These are phyloP conservation scores for Struthio camelus DNA, from an alignment of 2,113 vertebrate species.

Conservation along the genomic window DNA sequence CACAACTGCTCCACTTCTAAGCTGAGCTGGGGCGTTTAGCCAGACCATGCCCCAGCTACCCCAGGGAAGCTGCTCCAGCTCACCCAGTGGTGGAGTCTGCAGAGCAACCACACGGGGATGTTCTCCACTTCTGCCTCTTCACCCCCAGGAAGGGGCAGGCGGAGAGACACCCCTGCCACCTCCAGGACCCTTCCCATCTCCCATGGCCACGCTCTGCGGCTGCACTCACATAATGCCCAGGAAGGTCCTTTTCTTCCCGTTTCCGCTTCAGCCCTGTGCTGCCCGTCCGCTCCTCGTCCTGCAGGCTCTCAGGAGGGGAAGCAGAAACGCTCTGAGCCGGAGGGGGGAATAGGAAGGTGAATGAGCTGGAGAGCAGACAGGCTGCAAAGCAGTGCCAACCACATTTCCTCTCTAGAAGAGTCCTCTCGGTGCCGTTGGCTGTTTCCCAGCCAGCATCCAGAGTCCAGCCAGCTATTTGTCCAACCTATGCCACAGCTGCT, in stretches of 20 bases:
- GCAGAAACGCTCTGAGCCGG: conserved; percentile 62
- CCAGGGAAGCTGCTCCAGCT: neutral
- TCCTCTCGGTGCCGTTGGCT: neutral
- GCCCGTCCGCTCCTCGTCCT: conserved; percentile 7
- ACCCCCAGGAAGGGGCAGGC: neutral
- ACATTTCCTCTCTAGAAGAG: neutral
- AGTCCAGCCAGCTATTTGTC: neutral
- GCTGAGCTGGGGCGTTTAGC: neutral
- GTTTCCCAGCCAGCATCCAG: neutral
- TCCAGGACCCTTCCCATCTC: accelerated
- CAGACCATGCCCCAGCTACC: neutral
- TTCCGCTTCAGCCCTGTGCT: neutral
- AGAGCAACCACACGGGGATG: too few relatives aligned
- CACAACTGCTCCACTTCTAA: too few relatives aligned
- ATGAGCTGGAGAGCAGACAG: neutral
- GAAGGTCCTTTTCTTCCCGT: neutral
- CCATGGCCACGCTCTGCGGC: accelerated
- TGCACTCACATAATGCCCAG: neutral
- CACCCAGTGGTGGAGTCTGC: too few relatives aligned
- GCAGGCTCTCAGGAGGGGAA: conserved; percentile 65
- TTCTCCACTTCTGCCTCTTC: neutral
- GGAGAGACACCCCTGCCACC: neutral
- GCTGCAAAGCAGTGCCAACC: neutral
- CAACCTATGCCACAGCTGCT: too few relatives aligned
- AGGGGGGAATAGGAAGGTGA: neutral